Conservation (phyloP, 2,797 vertebrate species). For the Apogon hyalosoma region DNA sequence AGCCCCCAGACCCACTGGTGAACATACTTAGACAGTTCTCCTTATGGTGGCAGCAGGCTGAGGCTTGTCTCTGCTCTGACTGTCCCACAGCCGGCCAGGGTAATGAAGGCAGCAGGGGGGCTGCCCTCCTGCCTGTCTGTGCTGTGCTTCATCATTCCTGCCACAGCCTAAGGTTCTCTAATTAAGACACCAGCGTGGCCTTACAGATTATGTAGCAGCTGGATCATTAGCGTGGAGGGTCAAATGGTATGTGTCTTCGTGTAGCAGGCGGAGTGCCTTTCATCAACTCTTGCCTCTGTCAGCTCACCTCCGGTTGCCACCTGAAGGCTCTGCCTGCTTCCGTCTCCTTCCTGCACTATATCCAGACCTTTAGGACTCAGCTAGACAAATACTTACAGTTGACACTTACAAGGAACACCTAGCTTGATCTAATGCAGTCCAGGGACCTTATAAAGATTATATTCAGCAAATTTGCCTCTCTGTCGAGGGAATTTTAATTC, state of each 20-base stretch:
- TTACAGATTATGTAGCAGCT: conserved; percentile 77
- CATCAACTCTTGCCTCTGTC: conserved; percentile 53
- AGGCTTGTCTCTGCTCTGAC: conserved; percentile 58
- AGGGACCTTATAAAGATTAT: background rate
- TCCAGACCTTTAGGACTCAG: background rate
- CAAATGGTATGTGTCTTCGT: conserved; percentile 69
- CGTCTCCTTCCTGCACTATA: conserved; percentile 8
- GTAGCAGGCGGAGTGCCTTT: conserved; percentile 57
- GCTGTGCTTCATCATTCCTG: conserved; percentile 70
- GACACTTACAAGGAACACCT: background rate
- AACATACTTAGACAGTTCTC: conserved; percentile 49
- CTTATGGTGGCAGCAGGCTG: conserved; percentile 50
- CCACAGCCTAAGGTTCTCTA: conserved; percentile 73
- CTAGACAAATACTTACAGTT: background rate
- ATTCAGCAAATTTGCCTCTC: background rate
- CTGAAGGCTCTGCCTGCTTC: conserved; percentile 33
- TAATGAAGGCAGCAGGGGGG: conserved; percentile 65
- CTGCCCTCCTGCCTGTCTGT: conserved; percentile 43
- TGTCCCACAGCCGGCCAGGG: conserved; percentile 55
- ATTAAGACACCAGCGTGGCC: conserved; percentile 75
- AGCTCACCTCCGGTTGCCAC: conserved; percentile 48
- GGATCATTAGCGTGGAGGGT: conserved; percentile 77
- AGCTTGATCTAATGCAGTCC: background rate
- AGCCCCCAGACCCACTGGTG: conserved; percentile 43
- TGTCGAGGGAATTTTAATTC: background rate